These are phyloP conservation scores for Cepphus grylle DNA, from an alignment of 2,113 vertebrate genomes.

Conservation along the genomic window DNA sequence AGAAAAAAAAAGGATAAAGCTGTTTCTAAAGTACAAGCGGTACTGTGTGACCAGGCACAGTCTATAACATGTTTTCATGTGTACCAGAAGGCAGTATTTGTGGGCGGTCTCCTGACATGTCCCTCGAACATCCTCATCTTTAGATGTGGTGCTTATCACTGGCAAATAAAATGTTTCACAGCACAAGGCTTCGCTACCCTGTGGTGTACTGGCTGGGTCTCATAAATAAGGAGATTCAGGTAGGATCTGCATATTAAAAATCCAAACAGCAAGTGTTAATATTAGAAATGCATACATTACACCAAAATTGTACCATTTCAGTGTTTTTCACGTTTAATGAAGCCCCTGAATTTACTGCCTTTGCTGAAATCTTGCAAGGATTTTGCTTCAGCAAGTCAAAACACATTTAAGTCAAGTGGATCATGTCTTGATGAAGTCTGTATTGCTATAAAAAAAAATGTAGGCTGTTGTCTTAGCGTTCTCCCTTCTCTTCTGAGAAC, in stretches of 20 bases:
- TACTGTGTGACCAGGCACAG: background rate
- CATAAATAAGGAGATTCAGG: background rate
- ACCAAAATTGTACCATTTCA: background rate
- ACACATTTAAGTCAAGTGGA: background rate
- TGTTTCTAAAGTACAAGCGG: background rate
- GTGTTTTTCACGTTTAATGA: background rate
- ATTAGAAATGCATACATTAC: background rate
- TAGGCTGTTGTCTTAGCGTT: background rate
- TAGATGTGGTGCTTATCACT: background rate
- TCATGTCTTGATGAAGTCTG: background rate
- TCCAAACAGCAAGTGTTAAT: background rate
- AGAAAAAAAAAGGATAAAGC: background rate
- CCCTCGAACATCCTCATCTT: background rate
- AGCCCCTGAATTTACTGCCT: background rate
- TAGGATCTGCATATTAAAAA: background rate
- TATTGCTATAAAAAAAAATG: background rate
- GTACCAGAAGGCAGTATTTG: background rate
- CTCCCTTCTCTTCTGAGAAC: background rate
- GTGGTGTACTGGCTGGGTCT: background rate
- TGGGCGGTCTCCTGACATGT: background rate
- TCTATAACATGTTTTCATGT: accelerated
- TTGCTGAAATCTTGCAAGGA: background rate
- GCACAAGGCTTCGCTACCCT: background rate
- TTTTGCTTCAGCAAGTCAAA: background rate
- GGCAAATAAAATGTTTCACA: background rate